Conservation (phyloP, 2,113 vertebrate species). For the Beaufortia kweichowensis region DNA sequence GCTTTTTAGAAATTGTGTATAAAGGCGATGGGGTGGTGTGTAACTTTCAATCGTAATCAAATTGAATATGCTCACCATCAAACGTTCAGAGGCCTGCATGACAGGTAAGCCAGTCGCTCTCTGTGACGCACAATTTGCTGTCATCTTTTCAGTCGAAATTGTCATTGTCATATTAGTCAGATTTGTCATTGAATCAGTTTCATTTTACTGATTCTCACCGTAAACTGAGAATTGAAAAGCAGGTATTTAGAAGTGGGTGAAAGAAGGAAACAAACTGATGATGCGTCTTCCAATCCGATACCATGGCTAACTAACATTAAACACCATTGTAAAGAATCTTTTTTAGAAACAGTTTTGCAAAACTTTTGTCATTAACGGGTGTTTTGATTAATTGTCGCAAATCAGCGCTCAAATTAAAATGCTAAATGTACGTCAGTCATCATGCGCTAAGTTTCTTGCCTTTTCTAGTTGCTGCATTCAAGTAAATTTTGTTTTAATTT, state of each 20-base stretch:
- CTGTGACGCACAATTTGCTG: neutral
- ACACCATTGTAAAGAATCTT: no score
- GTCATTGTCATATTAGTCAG: neutral
- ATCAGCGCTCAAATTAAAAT: neutral
- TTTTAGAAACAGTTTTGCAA: neutral
- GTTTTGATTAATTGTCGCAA: neutral
- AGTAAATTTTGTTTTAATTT: no score
- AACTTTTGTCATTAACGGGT: neutral
- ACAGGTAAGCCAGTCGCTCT: neutral
- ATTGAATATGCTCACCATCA: neutral
- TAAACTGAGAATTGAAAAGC: slow-evolving; percentile 11
- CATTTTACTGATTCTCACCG: neutral
- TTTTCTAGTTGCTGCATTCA: neutral
- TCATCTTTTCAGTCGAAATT: neutral
- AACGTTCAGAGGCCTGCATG: neutral
- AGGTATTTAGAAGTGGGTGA: neutral
- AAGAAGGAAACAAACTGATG: neutral
- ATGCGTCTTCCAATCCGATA: neutral
- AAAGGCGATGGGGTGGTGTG: neutral
- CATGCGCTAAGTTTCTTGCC: neutral
- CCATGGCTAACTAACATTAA: neutral
- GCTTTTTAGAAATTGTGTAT: neutral
- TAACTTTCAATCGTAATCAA: neutral
- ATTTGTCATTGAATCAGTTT: neutral
- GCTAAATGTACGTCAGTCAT: neutral